Conservation (phyloP, 2,113 vertebrate species). For the Centrocercus urophasianus region DNA sequence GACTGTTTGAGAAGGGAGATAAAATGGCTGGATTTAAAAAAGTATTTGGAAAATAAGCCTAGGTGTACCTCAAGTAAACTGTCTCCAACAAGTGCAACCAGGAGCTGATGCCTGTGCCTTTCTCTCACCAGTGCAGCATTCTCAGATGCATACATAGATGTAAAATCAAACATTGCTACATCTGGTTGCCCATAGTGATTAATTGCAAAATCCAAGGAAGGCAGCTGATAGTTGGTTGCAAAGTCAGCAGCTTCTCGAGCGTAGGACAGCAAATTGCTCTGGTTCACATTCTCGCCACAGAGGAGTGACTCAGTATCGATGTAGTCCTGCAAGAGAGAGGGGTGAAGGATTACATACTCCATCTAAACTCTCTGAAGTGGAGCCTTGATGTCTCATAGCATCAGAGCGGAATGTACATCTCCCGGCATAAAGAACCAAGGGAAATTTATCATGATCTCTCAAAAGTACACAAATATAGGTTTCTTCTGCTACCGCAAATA, state of each 20-base stretch:
- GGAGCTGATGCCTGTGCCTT: constrained; percentile 87
- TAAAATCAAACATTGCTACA: constrained; percentile 99
- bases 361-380: neutral
- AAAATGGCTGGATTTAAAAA: neutral
- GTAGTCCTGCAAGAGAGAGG: constrained; percentile 83
- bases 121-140: constrained; percentile 92
- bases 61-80: constrained; percentile 92
- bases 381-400: neutral
- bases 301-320: constrained; percentile 90
- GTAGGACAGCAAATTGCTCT: constrained; percentile 91
- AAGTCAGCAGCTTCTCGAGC: constrained; percentile 96
- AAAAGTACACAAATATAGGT: neutral
- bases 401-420: neutral
- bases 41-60: neutral
- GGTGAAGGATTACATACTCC: neutral
- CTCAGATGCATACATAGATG: constrained; percentile 96
- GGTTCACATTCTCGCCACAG: constrained; percentile 90
- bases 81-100: constrained; percentile 94
- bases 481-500: neutral
- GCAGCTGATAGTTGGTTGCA: constrained; percentile 95
- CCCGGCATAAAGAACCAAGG: neutral
- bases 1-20: neutral
- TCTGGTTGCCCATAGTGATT: constrained; percentile 94
- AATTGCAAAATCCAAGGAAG: constrained; percentile 92
- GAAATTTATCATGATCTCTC: neutral